Conservation (phyloP, 2,797 vertebrate genomes). For the Rhinophrynus dorsalis region DNA sequence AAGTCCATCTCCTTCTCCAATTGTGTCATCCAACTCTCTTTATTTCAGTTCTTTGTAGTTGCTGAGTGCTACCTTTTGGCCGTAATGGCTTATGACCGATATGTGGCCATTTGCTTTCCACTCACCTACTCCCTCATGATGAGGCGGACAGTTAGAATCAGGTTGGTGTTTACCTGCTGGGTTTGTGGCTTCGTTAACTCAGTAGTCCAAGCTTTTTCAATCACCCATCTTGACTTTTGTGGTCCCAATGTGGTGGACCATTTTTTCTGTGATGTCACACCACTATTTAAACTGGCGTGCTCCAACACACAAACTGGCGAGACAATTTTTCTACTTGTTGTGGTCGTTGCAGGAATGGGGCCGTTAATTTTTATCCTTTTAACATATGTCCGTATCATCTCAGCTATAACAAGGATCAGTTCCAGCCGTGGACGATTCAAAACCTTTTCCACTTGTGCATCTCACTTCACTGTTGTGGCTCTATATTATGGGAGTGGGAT, state of each 20-base stretch:
- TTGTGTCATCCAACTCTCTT: constrained; percentile 39
- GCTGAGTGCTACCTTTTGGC: constrained; percentile 48
- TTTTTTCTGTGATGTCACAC: constrained; percentile 50
- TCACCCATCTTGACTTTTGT: constrained; percentile 32
- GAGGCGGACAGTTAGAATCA: constrained; percentile 28
- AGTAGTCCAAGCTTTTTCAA: constrained; percentile 7
- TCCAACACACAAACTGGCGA: constrained; percentile 46
- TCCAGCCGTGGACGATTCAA: constrained; percentile 6
- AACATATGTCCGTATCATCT: constrained; percentile 40
- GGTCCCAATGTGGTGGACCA: constrained; percentile 37
- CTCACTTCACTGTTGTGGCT: constrained; percentile 40
- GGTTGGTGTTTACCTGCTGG: constrained; percentile 32
- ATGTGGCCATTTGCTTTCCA: constrained; percentile 49
- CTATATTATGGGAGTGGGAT: constrained; percentile 42
- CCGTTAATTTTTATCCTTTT: constrained; percentile 50
- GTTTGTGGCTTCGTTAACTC: constrained; percentile 27
- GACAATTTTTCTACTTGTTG: constrained; percentile 26
- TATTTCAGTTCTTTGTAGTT: constrained; percentile 47
- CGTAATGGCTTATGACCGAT: constrained; percentile 21
- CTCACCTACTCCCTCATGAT: constrained; percentile 28
- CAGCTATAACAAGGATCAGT: constrained; percentile 28
- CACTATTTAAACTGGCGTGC: constrained; percentile 52
- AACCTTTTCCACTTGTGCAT: constrained; percentile 40
- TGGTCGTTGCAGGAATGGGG: constrained; percentile 9
- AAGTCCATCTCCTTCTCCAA: constrained; percentile 49